Percentiles rank a stretch among this genome's conserved stretches.
Conservation (phyloP, 2,888 invertebrate species). For the Podotricha telesiphe region DNA sequence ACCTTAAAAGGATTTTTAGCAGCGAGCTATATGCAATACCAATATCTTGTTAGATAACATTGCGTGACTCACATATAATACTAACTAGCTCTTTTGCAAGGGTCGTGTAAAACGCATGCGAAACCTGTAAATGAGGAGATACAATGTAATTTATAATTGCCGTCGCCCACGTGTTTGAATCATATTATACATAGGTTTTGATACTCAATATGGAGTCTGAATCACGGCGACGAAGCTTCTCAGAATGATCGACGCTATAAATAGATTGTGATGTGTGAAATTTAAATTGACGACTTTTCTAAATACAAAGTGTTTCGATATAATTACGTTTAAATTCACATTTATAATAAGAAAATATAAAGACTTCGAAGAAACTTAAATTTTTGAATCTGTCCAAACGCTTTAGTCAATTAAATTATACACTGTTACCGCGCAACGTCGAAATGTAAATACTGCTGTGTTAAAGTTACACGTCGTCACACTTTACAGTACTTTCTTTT, state of each 20-base stretch:
- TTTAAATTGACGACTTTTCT: not conserved
- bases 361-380: no score
- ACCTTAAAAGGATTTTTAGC: no score
- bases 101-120: not conserved
- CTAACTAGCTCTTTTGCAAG: not conserved
- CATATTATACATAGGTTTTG: slow-evolving; percentile 19
- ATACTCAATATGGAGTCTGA: slow-evolving; percentile 34
- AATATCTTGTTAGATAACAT: not conserved
- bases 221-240: slow-evolving; percentile 28
- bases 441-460: no score
- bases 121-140: slow-evolving; percentile 25
- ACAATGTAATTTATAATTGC: slow-evolving; percentile 29
- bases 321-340: not conserved
- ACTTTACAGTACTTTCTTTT: no score
- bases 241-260: slow-evolving; percentile 30
- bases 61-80: not conserved
- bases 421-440: no score
- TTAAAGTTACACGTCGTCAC: no score
- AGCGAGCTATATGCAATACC: no score
- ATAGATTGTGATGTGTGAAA: slow-evolving; percentile 30
- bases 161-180: slow-evolving; percentile 34
- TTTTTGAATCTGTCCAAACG: no score
- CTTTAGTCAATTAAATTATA: no score
- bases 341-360: no score
- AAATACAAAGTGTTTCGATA: not conserved